Base-by-base conservation (phyloP, 2,888 invertebrate species). In the Omphaloscelis lunosa region DNA sequence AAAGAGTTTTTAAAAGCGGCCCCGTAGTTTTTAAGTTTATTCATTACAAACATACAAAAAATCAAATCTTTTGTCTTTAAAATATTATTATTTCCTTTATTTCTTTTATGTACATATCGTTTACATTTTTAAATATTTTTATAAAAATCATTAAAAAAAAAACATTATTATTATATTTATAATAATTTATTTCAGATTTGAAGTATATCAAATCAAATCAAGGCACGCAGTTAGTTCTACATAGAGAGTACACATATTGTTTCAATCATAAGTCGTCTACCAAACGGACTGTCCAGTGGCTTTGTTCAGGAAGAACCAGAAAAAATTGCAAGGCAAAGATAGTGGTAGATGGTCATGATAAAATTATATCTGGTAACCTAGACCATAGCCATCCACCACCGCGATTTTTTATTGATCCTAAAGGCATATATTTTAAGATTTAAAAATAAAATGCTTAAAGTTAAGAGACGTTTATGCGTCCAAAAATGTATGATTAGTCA, bases 391-490 rank as follows among this genome's bases (percentile, higher is more conserved):
- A 83, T 63, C 41, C 56, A 29, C 76, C 73, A 34, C 69, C 77
- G 12, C 56, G 20, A 12, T 77, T 74, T 61, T 45, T 39, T 29
- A 23, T 79, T 45, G 11, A 39, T 51, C n/a, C 48, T 17, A 48
- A 76, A 12, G 85, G 86, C 3, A 2, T 63, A 39, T 83, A 85
- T 75, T 12, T 84, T 2, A 79, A 58, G 34, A 56, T 77, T 48
- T 77, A 45, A 75, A 9, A 34, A 4, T 34, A 45, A 12, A 12
- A 29, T 63, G 27, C 1, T 45, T 27, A 27, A 65, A 27, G 27
- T 12, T 48, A 20, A 45, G 7, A 12, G 7, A 66, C 9, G n/a
- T 41, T 63, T 39, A 39, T 0, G 39, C 8, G 9, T 17, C 5
- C 9, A 41, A 41, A 63, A 41, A 3, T 45, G 1, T 20, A 27